A percentile compares a stretch with the other conserved stretches of the same genome.
Conservation (phyloP, 2,888 invertebrate genomes). For the Homarus gammarus region DNA sequence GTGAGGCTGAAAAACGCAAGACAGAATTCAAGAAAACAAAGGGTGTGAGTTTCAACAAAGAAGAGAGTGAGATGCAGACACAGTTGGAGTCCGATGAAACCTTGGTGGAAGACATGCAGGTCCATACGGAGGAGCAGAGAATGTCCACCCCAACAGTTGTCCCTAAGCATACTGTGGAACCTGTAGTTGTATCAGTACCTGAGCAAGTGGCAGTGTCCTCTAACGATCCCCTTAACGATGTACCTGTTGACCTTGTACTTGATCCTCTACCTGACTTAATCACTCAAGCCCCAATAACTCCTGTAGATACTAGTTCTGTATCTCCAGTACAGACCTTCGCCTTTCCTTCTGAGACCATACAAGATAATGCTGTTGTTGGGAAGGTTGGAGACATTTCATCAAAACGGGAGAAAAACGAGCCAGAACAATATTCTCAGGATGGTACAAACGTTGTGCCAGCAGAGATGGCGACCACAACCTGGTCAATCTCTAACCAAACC, state of each 20-base stretch:
- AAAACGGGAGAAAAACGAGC: neutral
- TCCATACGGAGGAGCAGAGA: conserved; percentile 15
- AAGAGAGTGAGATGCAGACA: conserved; percentile 13
- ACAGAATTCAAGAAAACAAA: conserved; percentile 26
- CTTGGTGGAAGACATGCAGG: conserved; percentile 9
- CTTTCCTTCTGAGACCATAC: conserved; percentile 1
- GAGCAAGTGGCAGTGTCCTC: conserved; percentile 66
- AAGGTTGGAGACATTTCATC: conserved; percentile 6
- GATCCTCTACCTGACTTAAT: conserved; percentile 16
- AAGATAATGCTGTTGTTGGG: conserved; percentile 8
- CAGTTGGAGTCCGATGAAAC: neutral
- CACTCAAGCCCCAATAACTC: conserved; percentile 34
- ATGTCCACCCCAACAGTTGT: neutral
- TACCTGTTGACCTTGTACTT: conserved; percentile 24
- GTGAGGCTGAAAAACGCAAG: conserved; percentile 30
- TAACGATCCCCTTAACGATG: conserved; percentile 40
- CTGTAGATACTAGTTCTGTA: conserved; percentile 48
- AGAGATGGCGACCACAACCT: neutral
- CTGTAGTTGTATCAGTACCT: conserved; percentile 67
- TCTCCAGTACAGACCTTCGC: conserved; percentile 32
- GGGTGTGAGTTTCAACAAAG: conserved; percentile 7
- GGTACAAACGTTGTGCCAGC: neutral
- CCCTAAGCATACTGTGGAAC: conserved; percentile 31
- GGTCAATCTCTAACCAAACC: conserved; percentile 32
- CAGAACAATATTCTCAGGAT: neutral